A percentile compares a stretch with the other conserved stretches of the same genome.
Conservation (phyloP, 2,797 vertebrate species). For the Falco columbarius region DNA sequence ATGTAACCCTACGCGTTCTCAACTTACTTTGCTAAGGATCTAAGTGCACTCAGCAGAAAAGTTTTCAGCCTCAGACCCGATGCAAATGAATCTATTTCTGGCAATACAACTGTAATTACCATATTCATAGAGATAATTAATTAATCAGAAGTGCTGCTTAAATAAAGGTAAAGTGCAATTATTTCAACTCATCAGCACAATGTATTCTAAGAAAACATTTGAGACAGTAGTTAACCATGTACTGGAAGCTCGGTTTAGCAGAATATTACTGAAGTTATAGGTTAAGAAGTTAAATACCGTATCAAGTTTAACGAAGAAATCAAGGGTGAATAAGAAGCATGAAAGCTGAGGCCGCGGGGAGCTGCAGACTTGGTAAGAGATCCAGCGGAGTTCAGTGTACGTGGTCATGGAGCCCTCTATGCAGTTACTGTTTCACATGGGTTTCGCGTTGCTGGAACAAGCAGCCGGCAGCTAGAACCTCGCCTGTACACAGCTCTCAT, state of each 20-base stretch:
- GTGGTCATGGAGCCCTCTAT: rapidly evolving
- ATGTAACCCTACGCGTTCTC: background rate
- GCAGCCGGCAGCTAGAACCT: background rate
- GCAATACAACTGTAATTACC: slow-evolving; percentile 7
- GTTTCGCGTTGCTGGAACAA: background rate
- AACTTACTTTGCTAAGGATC: background rate
- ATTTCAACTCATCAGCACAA: background rate
- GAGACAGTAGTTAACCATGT: background rate
- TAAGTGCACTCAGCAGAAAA: background rate
- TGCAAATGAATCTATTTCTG: slow-evolving; percentile 2
- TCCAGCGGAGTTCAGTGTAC: rapidly evolving
- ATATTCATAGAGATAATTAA: slow-evolving; percentile 23
- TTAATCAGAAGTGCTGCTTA: slow-evolving; percentile 12
- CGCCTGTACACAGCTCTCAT: rapidly evolving
- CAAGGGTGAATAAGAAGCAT: background rate
- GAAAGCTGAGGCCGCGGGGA: slow-evolving; percentile 20
- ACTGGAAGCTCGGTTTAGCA: background rate
- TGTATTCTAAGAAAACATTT: background rate
- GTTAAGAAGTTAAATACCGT: slow-evolving; percentile 2
- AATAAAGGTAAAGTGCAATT: background rate
- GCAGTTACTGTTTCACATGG: background rate
- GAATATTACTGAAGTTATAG: background rate
- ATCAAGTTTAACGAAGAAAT: slow-evolving; percentile 34
- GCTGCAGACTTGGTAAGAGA: background rate
- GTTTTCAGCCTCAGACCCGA: background rate